phyloP scores from a whole-genome alignment of 2,797 vertebrate species.

The Hipposideros larvatus region DNA sequence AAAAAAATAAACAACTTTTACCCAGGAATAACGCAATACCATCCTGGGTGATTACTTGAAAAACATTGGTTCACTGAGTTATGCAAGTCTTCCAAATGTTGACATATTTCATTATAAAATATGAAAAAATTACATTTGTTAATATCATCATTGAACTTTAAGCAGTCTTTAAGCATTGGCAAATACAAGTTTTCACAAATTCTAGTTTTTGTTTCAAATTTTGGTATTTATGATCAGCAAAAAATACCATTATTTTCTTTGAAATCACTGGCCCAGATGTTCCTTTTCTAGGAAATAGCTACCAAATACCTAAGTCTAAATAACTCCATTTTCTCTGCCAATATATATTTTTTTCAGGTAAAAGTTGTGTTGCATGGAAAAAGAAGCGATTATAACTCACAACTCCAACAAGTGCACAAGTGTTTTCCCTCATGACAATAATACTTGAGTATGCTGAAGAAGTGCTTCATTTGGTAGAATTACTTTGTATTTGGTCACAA shows the following conservation, averaged over 20 bases:
- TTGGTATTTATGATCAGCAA: not conserved
- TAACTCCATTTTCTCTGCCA: not conserved
- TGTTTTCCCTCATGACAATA: not conserved
- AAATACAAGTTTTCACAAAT: not conserved
- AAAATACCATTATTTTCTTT: not conserved
- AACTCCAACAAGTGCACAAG: not conserved
- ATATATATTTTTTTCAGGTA: not conserved
- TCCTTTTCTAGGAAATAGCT: slow-evolving; percentile 27
- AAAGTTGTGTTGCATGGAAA: not conserved
- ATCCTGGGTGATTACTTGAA: not conserved
- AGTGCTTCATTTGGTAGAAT: not conserved
- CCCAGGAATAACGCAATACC: not conserved
- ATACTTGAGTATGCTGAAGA: not conserved
- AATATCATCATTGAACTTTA: not conserved
- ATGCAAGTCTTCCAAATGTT: not conserved
- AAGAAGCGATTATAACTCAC: not conserved
- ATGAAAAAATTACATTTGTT: not conserved
- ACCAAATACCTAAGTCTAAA: not conserved
- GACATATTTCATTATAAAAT: not conserved
- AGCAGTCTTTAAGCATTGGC: not conserved
- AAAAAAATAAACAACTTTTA: not conserved
- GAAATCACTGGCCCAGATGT: not conserved
- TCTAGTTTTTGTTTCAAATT: slow-evolving; percentile 53
- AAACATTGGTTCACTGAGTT: not conserved
- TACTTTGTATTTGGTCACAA: not conserved